Evolutionary conservation across 2,888 invertebrate species (phyloP), one percentile per base, ranked within the genome.

Genomic region (Nomada goodeniana): DNA sequence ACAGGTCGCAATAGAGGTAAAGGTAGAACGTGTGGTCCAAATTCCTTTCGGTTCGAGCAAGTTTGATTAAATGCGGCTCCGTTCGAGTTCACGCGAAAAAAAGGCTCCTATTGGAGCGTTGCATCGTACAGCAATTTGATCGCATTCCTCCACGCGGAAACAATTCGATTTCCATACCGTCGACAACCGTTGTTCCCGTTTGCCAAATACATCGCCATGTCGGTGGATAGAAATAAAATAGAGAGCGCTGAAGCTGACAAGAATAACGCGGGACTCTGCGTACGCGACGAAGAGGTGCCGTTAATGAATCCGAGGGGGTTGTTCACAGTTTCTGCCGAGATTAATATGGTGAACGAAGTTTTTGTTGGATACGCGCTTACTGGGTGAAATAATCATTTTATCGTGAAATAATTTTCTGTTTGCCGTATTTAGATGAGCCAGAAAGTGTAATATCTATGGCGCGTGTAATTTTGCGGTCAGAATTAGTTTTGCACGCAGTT

Each of bases 151-250:
- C 80, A 65, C 74, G 71, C 61, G 84, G 78, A 83, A 85, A 73
- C 78, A 69, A 83, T 78, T 84, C 84, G 80, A 78, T 85, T 80
- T 70, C 77, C 75, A 57, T 76, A 61, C 70, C 55, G 65, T 60
- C 55, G 79, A 60, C 64, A 59, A 77, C 65, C 69, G 70, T 83
- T 79, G 72, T 79, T 64, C 57, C 68, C 71, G 15, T 63, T 61
- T 68, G 47, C 70, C 44, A 71, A 82, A 71, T 63, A 63, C 55
- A 50, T 78, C 18, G 63, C 29, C 36, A 15, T 72, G 44, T n/a
- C 42, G 52, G 9, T 47, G 55, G 42, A 59, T 63, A 13, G 36
- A 50, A 42, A 44, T 52, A 59, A 57, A 65, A 52, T 60, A 26
- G 59, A 52, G 65, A 29, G 47, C 15, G 42, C 20, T 29, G 26